Conservation (phyloP, 2,888 invertebrate species). For the Eristalis pertinax region DNA sequence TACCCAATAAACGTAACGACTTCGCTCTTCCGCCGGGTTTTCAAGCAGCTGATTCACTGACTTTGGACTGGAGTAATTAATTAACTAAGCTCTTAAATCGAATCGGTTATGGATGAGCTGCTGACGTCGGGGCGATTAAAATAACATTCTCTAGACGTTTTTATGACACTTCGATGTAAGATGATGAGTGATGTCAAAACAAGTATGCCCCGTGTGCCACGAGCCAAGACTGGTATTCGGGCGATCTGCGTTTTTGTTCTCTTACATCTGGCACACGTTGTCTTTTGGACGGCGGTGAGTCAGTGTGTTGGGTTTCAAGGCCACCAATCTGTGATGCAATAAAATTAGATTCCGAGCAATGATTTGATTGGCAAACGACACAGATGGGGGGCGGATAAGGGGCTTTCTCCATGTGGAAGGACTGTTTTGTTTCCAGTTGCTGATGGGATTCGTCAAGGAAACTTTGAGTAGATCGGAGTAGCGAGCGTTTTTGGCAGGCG, state of each 20-base stretch:
- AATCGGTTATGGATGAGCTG: not conserved
- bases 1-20: not conserved
- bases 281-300: not conserved
- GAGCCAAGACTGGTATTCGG: not conserved
- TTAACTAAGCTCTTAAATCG: not conserved
- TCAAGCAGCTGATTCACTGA: not conserved
- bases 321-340: not conserved
- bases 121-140: not conserved
- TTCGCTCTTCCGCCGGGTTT: not conserved
- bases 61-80: not conserved
- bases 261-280: not conserved
- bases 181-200: not conserved
- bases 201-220: not conserved
- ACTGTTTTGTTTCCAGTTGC: too few species aligned
- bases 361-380: not conserved
- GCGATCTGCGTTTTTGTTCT: not conserved
- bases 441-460: too few species aligned
- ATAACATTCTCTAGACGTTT: not conserved
- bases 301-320: not conserved
- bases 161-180: not conserved
- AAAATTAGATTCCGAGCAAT: not conserved
- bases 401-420: too few species aligned
- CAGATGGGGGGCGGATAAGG: too few species aligned
- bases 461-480: too few species aligned
- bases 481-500: too few species aligned